Conservation (phyloP, 2,797 vertebrate genomes). For the Pseudochirops cupreus region DNA sequence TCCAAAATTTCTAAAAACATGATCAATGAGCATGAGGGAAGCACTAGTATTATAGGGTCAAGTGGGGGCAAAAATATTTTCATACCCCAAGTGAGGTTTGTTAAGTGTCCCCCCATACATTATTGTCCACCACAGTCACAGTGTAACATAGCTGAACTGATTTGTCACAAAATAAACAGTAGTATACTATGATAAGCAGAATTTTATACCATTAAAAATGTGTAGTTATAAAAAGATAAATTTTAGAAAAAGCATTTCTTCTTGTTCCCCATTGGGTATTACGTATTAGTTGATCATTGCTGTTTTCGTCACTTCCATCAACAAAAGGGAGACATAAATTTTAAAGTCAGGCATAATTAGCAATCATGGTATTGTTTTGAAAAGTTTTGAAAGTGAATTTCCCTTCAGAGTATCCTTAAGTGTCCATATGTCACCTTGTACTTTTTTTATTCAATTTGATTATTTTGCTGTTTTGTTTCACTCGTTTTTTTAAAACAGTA, state of each 20-base stretch:
- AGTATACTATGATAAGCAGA: too few species aligned
- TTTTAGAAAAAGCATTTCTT: not conserved
- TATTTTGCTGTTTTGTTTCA: not conserved
- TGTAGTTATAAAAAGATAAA: not conserved
- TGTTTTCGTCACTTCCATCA: not conserved
- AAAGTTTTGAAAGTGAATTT: not conserved
- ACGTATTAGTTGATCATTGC: not conserved
- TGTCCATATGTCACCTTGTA: not conserved
- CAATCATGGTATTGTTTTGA: not conserved
- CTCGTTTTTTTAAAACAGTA: not conserved
- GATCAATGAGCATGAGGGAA: not conserved
- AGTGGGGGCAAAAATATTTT: too few species aligned
- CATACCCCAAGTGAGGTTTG: too few species aligned
- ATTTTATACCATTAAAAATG: too few species aligned
- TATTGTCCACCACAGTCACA: too few species aligned
- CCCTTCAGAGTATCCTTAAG: not conserved
- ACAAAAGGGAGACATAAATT: not conserved
- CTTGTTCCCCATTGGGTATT: not conserved
- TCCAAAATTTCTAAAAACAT: not conserved
- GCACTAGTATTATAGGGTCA: not conserved
- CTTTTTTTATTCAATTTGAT: not conserved
- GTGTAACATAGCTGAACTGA: too few species aligned
- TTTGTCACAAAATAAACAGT: too few species aligned
- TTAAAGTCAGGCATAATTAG: not conserved
- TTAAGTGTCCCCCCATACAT: too few species aligned